phyloP scores from a whole-genome alignment of 2,888 invertebrate genomes.

The Cynaeus angustus region DNA sequence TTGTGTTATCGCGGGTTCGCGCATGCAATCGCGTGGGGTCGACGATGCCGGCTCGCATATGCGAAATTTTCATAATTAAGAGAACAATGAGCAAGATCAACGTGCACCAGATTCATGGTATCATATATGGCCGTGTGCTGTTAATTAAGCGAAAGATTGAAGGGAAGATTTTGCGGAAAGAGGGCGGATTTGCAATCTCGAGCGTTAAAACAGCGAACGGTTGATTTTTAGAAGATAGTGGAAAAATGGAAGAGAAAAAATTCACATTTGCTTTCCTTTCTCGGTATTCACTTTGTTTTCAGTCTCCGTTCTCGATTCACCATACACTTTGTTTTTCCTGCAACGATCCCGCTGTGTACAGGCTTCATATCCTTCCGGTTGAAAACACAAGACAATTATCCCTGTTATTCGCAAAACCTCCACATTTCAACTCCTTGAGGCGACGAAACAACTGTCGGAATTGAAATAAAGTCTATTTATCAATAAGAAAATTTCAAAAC shows the following conservation, averaged over 20 bases:
- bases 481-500: constrained; percentile 64
- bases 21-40: constrained; percentile 45
- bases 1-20: constrained; percentile 37
- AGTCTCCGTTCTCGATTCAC: no score
- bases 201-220: no score
- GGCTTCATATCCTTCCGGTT: no score
- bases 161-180: not conserved
- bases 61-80: constrained; percentile 36
- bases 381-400: not conserved
- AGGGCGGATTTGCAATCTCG: no score
- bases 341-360: no score
- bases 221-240: no score
- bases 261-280: no score
- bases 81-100: constrained; percentile 27
- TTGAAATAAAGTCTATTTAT: constrained; percentile 64
- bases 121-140: not conserved
- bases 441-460: constrained; percentile 65
- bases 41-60: constrained; percentile 25
- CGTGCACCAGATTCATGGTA: not conserved
- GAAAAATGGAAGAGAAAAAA: no score
- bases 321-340: no score
- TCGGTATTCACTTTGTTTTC: no score
- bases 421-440: constrained; percentile 48
- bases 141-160: not conserved
- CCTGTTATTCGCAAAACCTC: no score